Percentiles rank a stretch among this genome's conserved stretches.
Conservation (phyloP, 2,113 vertebrate species). For the Toxostoma redivivum region DNA sequence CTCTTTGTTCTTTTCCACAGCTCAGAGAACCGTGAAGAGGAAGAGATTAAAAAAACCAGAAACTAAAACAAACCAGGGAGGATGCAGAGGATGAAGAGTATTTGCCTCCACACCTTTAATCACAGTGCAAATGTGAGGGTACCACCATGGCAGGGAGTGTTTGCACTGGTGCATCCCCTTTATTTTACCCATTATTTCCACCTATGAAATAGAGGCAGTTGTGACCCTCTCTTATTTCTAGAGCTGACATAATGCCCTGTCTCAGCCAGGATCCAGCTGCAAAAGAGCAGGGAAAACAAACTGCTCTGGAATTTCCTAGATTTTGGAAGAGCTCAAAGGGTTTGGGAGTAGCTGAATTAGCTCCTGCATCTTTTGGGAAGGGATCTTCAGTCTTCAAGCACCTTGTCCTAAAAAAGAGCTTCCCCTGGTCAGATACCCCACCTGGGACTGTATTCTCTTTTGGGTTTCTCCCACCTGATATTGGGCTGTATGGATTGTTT, state of each 20-base stretch:
- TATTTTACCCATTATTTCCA: not conserved
- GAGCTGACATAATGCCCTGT: not conserved
- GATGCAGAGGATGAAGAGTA: not conserved
- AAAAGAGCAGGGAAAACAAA: not conserved
- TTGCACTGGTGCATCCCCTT: not conserved
- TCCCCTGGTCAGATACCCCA: not conserved
- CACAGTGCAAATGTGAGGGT: not conserved
- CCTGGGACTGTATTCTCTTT: not conserved
- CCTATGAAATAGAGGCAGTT: not conserved
- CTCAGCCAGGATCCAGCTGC: not conserved
- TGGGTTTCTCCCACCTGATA: not conserved
- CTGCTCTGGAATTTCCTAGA: not conserved
- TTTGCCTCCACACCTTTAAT: not conserved
- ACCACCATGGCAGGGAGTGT: not conserved
- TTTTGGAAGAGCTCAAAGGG: not conserved
- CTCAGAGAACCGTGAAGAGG: not conserved
- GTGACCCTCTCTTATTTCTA: not conserved
- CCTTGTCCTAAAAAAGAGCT: not conserved
- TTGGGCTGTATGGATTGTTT: accelerated
- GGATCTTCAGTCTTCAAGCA: not conserved
- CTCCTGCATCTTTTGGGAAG: not conserved
- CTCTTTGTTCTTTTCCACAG: not conserved
- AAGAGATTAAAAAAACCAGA: not conserved
- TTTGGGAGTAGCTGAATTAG: not conserved
- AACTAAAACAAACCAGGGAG: not conserved